Evolutionary conservation across 2,888 invertebrate genomes (phyloP).

Genomic region (Euproctis similis): DNA sequence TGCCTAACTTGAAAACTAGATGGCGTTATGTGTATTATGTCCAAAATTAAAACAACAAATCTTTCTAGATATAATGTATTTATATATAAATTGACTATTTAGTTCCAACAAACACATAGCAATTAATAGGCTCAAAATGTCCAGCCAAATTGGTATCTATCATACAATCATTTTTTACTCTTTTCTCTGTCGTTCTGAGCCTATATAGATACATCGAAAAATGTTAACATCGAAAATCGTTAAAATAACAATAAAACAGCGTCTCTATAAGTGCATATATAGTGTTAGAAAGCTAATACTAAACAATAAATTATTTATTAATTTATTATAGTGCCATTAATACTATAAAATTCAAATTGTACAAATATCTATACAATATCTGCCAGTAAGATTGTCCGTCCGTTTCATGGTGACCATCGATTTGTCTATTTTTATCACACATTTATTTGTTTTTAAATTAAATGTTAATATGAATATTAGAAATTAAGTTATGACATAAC

Average conservation of each 20-base stretch:
- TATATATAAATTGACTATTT: constrained; percentile 61
- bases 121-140: constrained; percentile 53
- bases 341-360: too few species aligned
- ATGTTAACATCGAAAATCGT: constrained; percentile 57
- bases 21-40: too few species aligned
- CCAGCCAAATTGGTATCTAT: constrained; percentile 39
- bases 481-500: too few species aligned
- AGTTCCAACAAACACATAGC: constrained; percentile 54
- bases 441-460: too few species aligned
- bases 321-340: too few species aligned
- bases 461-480: too few species aligned
- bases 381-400: too few species aligned
- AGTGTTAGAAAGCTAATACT: constrained; percentile 40
- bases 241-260: constrained; percentile 53
- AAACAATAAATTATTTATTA: too few species aligned
- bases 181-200: constrained; percentile 45
- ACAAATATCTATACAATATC: too few species aligned
- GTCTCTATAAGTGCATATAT: constrained; percentile 59
- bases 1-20: too few species aligned
- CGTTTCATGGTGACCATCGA: too few species aligned
- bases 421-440: too few species aligned
- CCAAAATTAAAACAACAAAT: constrained; percentile 13
- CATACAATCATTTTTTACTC: constrained; percentile 42
- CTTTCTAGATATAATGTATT: constrained; percentile 39
- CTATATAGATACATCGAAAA: constrained; percentile 48